Evolutionary conservation across 1,140 invertebrate species (phyloP).

Genomic region (Bombyx mandarina): DNA sequence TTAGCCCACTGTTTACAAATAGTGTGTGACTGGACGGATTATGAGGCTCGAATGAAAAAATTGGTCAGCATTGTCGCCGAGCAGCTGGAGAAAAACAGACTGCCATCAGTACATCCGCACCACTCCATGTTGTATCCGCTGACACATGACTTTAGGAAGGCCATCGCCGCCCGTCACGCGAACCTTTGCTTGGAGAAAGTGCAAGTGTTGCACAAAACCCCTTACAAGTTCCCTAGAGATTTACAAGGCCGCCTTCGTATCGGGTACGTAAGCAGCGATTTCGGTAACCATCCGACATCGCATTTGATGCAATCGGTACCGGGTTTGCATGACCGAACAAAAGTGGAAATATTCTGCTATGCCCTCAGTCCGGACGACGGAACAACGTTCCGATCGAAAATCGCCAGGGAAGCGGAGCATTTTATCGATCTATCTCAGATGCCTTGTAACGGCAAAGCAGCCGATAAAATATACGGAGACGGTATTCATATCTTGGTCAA

Average conservation of each 20-base stretch:
- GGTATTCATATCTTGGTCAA: conserved; percentile 98
- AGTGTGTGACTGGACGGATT: conserved; percentile 99
- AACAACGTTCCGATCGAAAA: conserved; percentile 96
- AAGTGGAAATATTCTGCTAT: conserved; percentile 98
- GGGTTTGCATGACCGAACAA: conserved; percentile 88
- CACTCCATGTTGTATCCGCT: conserved; percentile 99
- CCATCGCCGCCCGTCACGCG: conserved; percentile 96
- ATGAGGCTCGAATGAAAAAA: conserved; percentile 96
- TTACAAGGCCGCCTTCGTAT: conserved; percentile 83
- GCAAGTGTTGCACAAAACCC: conserved; percentile 91
- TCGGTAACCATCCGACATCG: conserved; percentile 99
- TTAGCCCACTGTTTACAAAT: conserved; percentile 99
- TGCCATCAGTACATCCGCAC: conserved; percentile 99
- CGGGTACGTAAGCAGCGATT: conserved; percentile 99
- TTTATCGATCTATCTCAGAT: conserved; percentile 96
- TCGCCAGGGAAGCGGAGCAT: conserved; percentile 93
- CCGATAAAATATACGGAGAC: conserved; percentile 94
- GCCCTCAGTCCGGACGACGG: conserved; percentile 97
- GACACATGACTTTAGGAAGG: conserved; percentile 94
- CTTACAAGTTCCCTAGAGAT: conserved; percentile 87
- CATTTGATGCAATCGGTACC: conserved; percentile 99
- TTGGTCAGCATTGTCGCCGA: conserved; percentile 97
- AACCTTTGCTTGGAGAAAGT: conserved; percentile 98
- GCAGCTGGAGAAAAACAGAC: conserved; percentile 95
- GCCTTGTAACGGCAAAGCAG: conserved; percentile 97